Base-by-base conservation (phyloP, 2,888 invertebrate species). In the Campoplex nolae region DNA sequence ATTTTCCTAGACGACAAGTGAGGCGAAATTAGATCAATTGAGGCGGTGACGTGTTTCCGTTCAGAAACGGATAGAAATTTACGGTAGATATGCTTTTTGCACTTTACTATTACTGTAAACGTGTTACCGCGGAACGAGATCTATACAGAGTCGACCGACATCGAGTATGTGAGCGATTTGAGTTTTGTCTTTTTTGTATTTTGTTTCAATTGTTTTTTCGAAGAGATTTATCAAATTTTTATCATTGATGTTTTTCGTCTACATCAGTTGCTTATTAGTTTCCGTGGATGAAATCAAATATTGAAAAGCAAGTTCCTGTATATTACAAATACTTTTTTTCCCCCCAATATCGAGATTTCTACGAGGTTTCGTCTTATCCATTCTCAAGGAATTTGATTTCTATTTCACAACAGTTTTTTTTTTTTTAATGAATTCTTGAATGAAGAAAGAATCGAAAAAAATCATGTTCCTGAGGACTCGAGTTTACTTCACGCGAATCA, bases 11-110 rank as follows among this genome's bases (percentile, higher is more conserved):
- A 67, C 67, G 45, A 67, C 67, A 48, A 62, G 48, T 13, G 35
- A 65, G 65, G 38, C n/a, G n/a, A n/a, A 68, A 68, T 68, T 68
- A 68, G n/a, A 68, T 68, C n/a, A 73, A 51, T 18, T 11, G 32
- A 51, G 18, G 70, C 45, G 13, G 9, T 7, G 35, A 51, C 35
- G 35, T 28, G 51, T 71, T 71, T 48, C 67, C 35, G 51, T 35
- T 54, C 32, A 8, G 51, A 16, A 48, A 68, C 42, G n/a, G 48
- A 18, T 51, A 23, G 16, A 48, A 13, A 32, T 11, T 32, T 13
- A 28, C 16, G 23, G 8, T 3, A 23, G 8, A 56, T 58, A 23
- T 23, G 28, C 28, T 58, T 58, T 62, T 16, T 32, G 16, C 32
- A 62, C 11, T 51, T 18, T 51, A 18, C 4, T 45, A 13, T 45